Evolutionary conservation across 53 echinoderm and acorn worm genomes (phyloP).

Genomic region (Mesocentrotus franciscanus): DNA sequence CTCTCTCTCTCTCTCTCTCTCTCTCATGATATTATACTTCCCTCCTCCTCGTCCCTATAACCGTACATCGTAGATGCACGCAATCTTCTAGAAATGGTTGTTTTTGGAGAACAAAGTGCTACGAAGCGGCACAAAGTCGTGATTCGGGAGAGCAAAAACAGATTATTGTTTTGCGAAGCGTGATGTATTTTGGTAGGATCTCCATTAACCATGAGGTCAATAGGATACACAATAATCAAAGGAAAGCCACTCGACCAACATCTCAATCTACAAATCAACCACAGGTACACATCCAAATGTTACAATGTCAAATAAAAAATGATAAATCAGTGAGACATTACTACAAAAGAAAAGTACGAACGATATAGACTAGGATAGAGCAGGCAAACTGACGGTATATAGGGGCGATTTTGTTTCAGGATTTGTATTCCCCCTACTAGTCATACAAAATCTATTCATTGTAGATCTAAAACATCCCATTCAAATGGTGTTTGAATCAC

Average conservation of each 20-base stretch:
- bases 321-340: neutral
- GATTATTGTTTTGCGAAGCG: conserved; percentile 53
- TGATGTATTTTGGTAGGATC: conserved; percentile 52
- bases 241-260: conserved; percentile 2
- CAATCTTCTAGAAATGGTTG: conserved; percentile 45
- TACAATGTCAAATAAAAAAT: conserved; percentile 22
- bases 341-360: neutral
- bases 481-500: no score
- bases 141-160: conserved; percentile 57
- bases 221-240: neutral
- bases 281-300: conserved; percentile 11
- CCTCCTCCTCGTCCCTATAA: neutral
- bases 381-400: neutral
- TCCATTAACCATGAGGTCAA: conserved; percentile 59
- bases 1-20: neutral
- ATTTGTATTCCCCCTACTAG: neutral
- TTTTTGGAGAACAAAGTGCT: conserved; percentile 54
- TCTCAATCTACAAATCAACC: conserved; percentile 37
- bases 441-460: neutral
- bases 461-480: no score
- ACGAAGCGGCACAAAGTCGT: conserved; percentile 44
- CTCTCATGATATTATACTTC: neutral
- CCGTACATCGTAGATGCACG: neutral
- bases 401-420: neutral
- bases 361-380: no score